Evolutionary conservation across 2,888 invertebrate genomes (phyloP).

Genomic region (Tipula helvola): DNA sequence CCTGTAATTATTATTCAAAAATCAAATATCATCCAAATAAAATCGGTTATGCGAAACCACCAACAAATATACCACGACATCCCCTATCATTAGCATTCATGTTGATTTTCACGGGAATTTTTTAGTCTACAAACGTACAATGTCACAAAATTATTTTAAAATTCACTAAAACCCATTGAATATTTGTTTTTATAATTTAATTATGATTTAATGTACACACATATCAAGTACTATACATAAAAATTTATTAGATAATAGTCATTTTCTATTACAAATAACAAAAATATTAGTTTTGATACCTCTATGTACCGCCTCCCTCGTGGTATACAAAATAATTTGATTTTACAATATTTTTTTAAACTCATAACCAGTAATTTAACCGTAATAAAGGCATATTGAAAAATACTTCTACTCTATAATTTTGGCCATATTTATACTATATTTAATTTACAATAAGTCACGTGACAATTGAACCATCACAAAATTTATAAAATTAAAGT

Average conservation of each 20-base stretch:
- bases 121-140: not conserved
- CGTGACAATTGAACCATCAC: constrained; percentile 4
- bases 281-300: not conserved
- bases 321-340: not conserved
- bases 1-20: not conserved
- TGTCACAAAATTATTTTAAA: not conserved
- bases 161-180: not conserved
- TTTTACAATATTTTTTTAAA: not conserved
- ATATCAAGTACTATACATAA: not conserved
- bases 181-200: not conserved
- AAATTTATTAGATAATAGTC: not conserved
- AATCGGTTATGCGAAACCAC: not conserved
- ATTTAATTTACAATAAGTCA: not conserved
- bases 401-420: not conserved
- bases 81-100: not conserved
- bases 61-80: not conserved
- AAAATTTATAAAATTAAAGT: not conserved
- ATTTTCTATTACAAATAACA: not conserved
- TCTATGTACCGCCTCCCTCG: not conserved
- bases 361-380: not conserved
- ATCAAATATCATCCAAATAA: not conserved
- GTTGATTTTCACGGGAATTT: not conserved
- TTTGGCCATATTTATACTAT: not conserved
- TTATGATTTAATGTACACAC: not conserved
- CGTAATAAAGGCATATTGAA: not conserved